These are phyloP conservation scores for Platycheirus rosarum DNA, from an alignment of 2,888 invertebrate species.

Conservation along the genomic window DNA sequence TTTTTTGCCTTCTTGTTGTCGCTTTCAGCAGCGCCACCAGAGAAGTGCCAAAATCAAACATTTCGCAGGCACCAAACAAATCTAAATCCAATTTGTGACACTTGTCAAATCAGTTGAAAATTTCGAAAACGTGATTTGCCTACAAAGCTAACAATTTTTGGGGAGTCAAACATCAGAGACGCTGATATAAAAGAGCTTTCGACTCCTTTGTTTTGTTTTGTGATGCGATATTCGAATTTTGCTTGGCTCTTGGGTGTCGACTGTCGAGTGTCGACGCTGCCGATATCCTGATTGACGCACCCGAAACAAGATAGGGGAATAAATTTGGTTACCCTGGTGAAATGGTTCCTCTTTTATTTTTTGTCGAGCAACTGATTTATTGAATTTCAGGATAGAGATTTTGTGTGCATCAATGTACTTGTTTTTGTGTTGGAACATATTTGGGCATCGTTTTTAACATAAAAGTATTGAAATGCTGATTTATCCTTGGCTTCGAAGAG, in stretches of 20 bases:
- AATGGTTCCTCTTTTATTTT: conserved; percentile 23
- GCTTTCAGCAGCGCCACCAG: conserved; percentile 9
- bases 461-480: conserved; percentile 27
- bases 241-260: not conserved
- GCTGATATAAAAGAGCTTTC: not conserved
- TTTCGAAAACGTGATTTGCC: conserved; percentile 70
- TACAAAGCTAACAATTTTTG: conserved; percentile 50
- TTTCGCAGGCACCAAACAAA: conserved; percentile 71
- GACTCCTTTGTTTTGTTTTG: conserved; percentile 30
- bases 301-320: conserved; percentile 53
- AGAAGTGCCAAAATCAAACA: conserved; percentile 70
- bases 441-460: conserved; percentile 36
- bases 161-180: conserved; percentile 9
- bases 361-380: conserved; percentile 54
- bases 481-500: not conserved
- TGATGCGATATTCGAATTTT: conserved; percentile 12
- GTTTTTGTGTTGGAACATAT: conserved; percentile 36
- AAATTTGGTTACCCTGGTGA: conserved; percentile 52
- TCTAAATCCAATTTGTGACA: conserved; percentile 73
- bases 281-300: conserved; percentile 56
- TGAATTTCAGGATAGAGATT: conserved; percentile 38
- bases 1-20: conserved; percentile 7
- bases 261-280: conserved; percentile 8
- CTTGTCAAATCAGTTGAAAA: conserved; percentile 73
- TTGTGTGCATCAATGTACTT: conserved; percentile 32